Percentiles rank a stretch among this genome's conserved stretches.
Evolutionary conservation across 2,113 vertebrate genomes (phyloP).

Genomic region (Circaetus gallicus): DNA sequence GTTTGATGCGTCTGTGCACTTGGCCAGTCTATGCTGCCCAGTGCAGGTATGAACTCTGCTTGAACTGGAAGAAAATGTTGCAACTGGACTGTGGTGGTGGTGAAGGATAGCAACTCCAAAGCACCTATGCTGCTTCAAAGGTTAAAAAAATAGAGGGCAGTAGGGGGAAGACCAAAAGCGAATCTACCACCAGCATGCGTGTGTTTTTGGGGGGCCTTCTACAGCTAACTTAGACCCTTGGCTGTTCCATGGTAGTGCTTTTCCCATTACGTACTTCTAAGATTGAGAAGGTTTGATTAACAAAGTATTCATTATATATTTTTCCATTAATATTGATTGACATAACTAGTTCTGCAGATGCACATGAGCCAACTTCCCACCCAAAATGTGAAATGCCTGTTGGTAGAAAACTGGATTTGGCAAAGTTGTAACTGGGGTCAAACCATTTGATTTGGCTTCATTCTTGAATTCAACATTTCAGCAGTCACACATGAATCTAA

Average conservation of each 20-base stretch:
- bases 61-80: neutral
- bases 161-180: neutral
- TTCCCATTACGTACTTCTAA: neutral
- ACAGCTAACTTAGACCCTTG: neutral
- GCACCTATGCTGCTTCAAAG: neutral
- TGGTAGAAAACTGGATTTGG: neutral
- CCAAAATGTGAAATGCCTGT: neutral
- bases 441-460: neutral
- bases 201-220: neutral
- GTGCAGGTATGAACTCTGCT: too few species aligned
- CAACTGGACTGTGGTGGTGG: neutral
- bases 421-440: neutral
- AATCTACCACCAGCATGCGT: neutral
- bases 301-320: neutral
- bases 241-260: neutral
- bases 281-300: neutral
- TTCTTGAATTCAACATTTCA: neutral
- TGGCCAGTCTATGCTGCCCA: neutral
- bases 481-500: neutral
- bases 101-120: neutral
- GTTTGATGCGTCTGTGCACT: neutral
- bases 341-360: neutral
- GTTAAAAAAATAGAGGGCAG: neutral
- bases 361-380: accelerated
- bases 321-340: neutral